Base-by-base conservation (phyloP, 2,797 vertebrate species). In the Tenualosa ilisha region DNA sequence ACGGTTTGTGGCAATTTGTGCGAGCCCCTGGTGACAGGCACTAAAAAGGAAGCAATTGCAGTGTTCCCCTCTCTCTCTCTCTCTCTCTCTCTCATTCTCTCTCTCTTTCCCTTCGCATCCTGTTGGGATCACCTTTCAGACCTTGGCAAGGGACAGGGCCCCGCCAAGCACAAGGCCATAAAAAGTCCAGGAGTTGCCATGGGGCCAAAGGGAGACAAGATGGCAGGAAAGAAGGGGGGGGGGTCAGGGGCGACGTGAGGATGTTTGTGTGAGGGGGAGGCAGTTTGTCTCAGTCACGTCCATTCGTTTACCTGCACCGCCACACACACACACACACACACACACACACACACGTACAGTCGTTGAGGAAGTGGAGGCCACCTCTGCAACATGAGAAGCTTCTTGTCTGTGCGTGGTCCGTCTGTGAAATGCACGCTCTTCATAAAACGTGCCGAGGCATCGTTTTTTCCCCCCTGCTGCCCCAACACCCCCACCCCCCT, bases 101-200 rank as follows among this genome's bases (percentile, higher is more conserved):
- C n/a, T 40, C 31, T 72, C 68, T 40, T 31, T 72, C 68, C 17
- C 68, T 72, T 31, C 40, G 20, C 84, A 85, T 90, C 83, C 83
- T 85, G 85, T 88, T 88, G 82, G 88, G 81, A 85, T 59, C 84
- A 9, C 31, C 84, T 85, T 89, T 82, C 63, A 91, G 86, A 85
- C 89, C 40, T 85, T 88, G 88, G 88, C 87, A 88, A 56, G 49
- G 84, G 83, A 84, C 59, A 43, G 72, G 72, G 72, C 15, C 40
- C 40, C 6, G 40, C 17, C 15, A 5, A 43, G 72, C 6, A 2
- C 17, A 40, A 17, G 72, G 72, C 72, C 72, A 79, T 79, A 79
- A 79, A 79, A 79, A 79, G 72, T 20, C 72, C 40, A 22, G 72
- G 72, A 79, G 72, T 79, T 79, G 72, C 72, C 72, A 79, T 79